phyloP scores from a whole-genome alignment of 2,888 invertebrate species.

The Perizoma affinitatum region DNA sequence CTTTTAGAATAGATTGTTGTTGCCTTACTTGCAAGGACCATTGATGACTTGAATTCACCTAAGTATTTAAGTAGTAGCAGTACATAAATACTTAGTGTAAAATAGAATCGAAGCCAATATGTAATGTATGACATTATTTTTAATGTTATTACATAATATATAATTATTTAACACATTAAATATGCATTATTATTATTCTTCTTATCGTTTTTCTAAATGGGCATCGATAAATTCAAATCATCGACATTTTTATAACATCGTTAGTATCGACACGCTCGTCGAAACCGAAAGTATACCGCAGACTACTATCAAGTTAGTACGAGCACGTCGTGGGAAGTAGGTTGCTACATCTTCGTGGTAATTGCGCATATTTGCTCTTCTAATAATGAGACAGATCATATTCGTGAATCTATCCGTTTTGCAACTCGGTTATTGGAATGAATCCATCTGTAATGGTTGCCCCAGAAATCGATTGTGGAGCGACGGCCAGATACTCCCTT shows the following conservation, averaged over 20 bases:
- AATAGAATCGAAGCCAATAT: too few relatives aligned
- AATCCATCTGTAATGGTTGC: not conserved
- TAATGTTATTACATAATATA: too few relatives aligned
- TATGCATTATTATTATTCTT: too few relatives aligned
- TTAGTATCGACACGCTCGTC: slow-evolving; percentile 33
- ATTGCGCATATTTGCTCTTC: slow-evolving; percentile 18
- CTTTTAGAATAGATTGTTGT: too few relatives aligned
- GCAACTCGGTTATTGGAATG: slow-evolving; percentile 8
- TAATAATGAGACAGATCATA: slow-evolving; percentile 22
- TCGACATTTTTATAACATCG: slow-evolving; percentile 19
- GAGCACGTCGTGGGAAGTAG: slow-evolving; percentile 45
- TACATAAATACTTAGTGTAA: too few relatives aligned
- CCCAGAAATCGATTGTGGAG: too few relatives aligned
- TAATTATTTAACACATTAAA: too few relatives aligned
- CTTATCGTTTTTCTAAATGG: not conserved
- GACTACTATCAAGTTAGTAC: slow-evolving; percentile 27
- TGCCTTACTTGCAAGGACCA: too few relatives aligned
- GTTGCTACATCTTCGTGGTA: slow-evolving; percentile 26
- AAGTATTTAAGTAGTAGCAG: too few relatives aligned
- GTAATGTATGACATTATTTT: too few relatives aligned
- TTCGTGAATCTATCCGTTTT: slow-evolving; percentile 12
- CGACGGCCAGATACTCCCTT: too few relatives aligned
- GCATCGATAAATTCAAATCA: slow-evolving; percentile 17
- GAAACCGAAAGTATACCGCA: slow-evolving; percentile 51
- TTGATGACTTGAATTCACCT: too few relatives aligned